Base-by-base conservation (phyloP, 2,797 vertebrate species). In the Odontamblyopus rebecca region DNA sequence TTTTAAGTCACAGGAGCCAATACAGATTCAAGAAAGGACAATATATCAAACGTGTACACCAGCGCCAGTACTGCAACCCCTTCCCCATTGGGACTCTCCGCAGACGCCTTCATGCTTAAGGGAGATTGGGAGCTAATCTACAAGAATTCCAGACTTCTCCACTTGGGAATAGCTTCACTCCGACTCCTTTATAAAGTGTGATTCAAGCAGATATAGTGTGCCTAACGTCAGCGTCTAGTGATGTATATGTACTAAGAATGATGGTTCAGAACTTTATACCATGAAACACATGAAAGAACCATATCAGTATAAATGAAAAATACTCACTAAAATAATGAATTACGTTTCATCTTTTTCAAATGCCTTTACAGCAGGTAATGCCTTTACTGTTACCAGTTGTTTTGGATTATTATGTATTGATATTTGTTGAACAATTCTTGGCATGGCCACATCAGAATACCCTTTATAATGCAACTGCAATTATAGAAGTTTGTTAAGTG, bases 51-150 rank as follows among this genome's bases (percentile, higher is more conserved):
- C 18, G 12, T 72, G 77, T 66, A 65, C 74, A 67, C 11, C 44
- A 48, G 70, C 59, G 30, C 15, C 76, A 80, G 76, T 59, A 68
- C 12, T 70, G 23, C 69, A 65, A 48, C n/a, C 63, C 19, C 54
- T 74, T 73, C 77, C 53, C 72, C 75, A 63, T 68, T 71, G 77
- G 65, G 68, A 75, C 72, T 54, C 38, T 50, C 62, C 53, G 60
- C 67, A 78, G 82, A 87, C 71, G 69, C 79, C 81, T 76, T 50
- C 65, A 62, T 83, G 78, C 76, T 81, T 87, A 75, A 70, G 73
- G 41, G 64, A 77, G 70, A 79, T 82, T 73, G 61, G 44, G 51
- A 41, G 63, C 62, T 82, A 70, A 83, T 83, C 74, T 74, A 70
- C 62, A 54, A 68, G 78, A 81, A 87, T 86, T 85, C 78, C 79